Evolutionary conservation across 2,888 invertebrate species (phyloP).

Genomic region (Papilio gigon): DNA sequence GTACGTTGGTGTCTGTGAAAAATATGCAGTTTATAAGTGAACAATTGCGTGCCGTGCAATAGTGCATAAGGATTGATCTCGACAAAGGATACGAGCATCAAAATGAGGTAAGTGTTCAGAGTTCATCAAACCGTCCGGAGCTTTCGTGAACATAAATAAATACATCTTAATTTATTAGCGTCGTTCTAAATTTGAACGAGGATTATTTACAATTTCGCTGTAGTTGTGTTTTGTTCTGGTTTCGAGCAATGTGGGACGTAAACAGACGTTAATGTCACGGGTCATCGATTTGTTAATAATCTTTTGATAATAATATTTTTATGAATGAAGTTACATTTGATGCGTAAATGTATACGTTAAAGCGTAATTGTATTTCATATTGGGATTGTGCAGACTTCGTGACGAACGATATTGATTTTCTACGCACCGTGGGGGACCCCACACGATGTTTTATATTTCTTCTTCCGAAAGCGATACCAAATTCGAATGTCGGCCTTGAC

Average conservation of each 20-base stretch:
- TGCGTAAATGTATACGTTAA: slow-evolving; percentile 51
- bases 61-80: slow-evolving; percentile 78
- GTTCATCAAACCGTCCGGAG: slow-evolving; percentile 68
- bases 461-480: slow-evolving; percentile 45
- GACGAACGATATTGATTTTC: slow-evolving; percentile 57
- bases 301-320: slow-evolving; percentile 68
- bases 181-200: slow-evolving; percentile 68
- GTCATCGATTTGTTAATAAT: slow-evolving; percentile 75
- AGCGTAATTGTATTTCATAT: slow-evolving; percentile 44
- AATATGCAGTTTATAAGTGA: slow-evolving; percentile 79
- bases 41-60: slow-evolving; percentile 79
- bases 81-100: slow-evolving; percentile 76
- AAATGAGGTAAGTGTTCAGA: slow-evolving; percentile 77
- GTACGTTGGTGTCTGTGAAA: slow-evolving; percentile 69
- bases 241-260: slow-evolving; percentile 65
- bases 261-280: slow-evolving; percentile 68
- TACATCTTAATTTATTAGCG: slow-evolving; percentile 64
- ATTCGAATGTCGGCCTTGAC: slow-evolving; percentile 55
- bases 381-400: slow-evolving; percentile 43
- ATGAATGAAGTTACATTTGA: slow-evolving; percentile 71
- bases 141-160: slow-evolving; percentile 79
- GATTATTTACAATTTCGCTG: slow-evolving; percentile 61
- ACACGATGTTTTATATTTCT: slow-evolving; percentile 46
- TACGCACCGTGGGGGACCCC: slow-evolving; percentile 44
- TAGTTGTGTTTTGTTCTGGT: slow-evolving; percentile 61